Base-by-base conservation (phyloP, 2,797 vertebrate species). In the Mergus octosetaceus region DNA sequence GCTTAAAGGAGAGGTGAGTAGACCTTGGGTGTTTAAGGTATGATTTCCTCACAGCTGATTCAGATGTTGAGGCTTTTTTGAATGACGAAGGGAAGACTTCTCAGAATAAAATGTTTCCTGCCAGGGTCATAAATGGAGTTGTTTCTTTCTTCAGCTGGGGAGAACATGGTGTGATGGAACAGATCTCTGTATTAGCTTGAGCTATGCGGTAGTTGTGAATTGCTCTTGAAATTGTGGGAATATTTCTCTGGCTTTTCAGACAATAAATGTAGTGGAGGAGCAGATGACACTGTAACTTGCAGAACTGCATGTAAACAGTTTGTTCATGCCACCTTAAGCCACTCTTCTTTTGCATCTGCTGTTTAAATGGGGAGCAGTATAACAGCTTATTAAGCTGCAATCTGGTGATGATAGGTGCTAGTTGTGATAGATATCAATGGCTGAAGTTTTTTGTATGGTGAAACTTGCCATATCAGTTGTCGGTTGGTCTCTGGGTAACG, bases 401-500 rank as follows among this genome's bases (percentile, higher is more conserved):
- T 70, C 10, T 85, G 38, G 2, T 70, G n/a, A 11, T 70, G 38
- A 11, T 43, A 9, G 19, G 2, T 79, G 17, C 9, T 56, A 8
- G 3, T 2, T 79, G 30, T 28, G 38, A 24, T 47, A 56, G 15
- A 36, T 41, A 34, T 73, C n/a, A 28, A 0, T 73, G 51, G 6
- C 32, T 69, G 21, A 61, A 38, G 9, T 7, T 7, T 36, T 58
- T 18, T n/a, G 25, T 4, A 0, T 21, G 18, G 22, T 85, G 41
- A 45, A 83, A 10, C 51, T 51, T 14, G 34, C 41, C 5, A 5
- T 45, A 45, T 45, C 43, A 45, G 43, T 6, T 80, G 39, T 11
- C 17, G 0, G 0, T 58, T 90, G 24, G 11, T 73, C 0, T 1
- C n/a, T 68, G 22, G 15, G 22, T 47, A 9, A n/a, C 9, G 17